Percentiles rank a stretch among this genome's conserved stretches.
Conservation (phyloP, 2,113 vertebrate genomes). For the Opisthocomus hoazin region DNA sequence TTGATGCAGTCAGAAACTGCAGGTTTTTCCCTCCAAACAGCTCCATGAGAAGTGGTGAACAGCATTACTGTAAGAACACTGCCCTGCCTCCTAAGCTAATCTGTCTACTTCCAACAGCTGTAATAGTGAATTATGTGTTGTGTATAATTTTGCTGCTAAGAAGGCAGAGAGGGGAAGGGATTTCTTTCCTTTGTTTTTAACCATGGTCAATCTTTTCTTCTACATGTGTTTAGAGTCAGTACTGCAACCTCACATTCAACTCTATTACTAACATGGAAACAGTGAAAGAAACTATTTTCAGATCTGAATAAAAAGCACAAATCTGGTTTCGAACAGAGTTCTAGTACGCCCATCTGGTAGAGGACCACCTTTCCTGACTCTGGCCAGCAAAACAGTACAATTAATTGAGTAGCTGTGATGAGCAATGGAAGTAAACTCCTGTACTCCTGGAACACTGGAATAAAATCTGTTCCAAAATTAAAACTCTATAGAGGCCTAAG, state of each 20-base stretch:
- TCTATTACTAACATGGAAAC: neutral
- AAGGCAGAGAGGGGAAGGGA: neutral
- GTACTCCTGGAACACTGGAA: neutral
- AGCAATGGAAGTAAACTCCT: neutral
- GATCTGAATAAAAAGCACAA: neutral
- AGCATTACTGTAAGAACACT: neutral
- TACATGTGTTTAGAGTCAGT: neutral
- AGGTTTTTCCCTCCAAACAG: neutral
- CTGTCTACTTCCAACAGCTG: neutral
- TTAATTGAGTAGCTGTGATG: neutral
- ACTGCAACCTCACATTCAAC: neutral
- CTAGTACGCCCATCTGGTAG: neutral
- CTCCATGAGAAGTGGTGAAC: neutral
- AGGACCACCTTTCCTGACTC: neutral
- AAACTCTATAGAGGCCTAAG: neutral
- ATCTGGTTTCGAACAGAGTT: neutral
- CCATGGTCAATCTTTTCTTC: neutral
- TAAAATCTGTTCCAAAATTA: neutral
- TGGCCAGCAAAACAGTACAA: neutral
- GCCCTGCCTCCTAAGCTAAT: neutral
- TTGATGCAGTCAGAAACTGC: neutral
- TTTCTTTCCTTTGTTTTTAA: neutral
- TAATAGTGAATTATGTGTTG: neutral
- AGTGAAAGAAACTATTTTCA: neutral
- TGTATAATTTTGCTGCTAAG: neutral